A percentile compares a stretch with the other conserved stretches of the same genome.
Evolutionary conservation across 2,888 invertebrate genomes (phyloP).

Genomic region (Nephrotoma flavescens): DNA sequence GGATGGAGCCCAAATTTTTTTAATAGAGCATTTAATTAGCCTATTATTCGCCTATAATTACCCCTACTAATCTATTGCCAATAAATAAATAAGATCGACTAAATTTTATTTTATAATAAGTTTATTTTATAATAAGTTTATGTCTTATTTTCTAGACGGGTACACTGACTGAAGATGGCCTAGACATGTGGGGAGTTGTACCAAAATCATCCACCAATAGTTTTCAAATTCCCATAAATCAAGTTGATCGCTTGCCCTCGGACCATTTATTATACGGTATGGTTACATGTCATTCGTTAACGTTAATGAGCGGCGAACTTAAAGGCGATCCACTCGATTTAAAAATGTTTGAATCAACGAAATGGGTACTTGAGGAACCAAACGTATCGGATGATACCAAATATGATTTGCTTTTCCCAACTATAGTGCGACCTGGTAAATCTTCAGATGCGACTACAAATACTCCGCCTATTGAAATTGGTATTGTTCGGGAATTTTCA

Average conservation of each 20-base stretch:
- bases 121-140: constrained; percentile 4
- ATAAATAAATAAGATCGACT: neutral
- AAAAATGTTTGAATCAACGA: constrained; percentile 89
- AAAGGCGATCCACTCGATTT: constrained; percentile 92
- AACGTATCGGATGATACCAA: constrained; percentile 70
- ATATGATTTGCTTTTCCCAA: constrained; percentile 77
- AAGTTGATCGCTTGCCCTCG: constrained; percentile 33
- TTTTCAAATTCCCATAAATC: constrained; percentile 34
- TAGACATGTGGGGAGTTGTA: constrained; percentile 89
- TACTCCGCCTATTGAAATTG: constrained; percentile 41
- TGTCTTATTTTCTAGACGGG: constrained; percentile 53
- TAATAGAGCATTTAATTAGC: too few relatives aligned
- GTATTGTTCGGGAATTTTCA: constrained; percentile 72
- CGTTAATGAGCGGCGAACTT: constrained; percentile 71
- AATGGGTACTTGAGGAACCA: constrained; percentile 80
- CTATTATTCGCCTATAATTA: too few relatives aligned
- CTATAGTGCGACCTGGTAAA: constrained; percentile 54
- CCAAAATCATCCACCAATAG: constrained; percentile 38
- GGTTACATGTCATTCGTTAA: constrained; percentile 88
- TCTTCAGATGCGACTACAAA: neutral
- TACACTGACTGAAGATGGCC: constrained; percentile 88
- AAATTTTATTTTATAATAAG: neutral
- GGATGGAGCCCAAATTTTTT: too few relatives aligned
- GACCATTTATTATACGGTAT: constrained; percentile 48
- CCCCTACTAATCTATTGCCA: neutral